phyloP scores from a whole-genome alignment of 2,888 invertebrate genomes.

The Chloroclysta siterata region DNA sequence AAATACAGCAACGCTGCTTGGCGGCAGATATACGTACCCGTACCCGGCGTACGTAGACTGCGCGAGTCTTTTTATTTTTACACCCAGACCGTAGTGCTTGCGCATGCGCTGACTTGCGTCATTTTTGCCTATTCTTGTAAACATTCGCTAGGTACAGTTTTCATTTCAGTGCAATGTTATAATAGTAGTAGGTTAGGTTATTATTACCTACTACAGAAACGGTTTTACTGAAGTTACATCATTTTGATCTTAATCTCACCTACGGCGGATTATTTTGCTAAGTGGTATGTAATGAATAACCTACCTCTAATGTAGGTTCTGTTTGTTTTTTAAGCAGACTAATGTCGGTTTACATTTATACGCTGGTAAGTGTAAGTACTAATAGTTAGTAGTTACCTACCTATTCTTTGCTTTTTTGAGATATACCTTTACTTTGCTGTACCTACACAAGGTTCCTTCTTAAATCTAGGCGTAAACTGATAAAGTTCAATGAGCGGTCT shows the following conservation, averaged over 20 bases:
- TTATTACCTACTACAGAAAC: neutral
- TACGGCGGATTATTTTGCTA: neutral
- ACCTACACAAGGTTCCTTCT: too few relatives aligned
- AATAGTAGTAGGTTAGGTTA: neutral
- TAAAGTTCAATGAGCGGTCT: too few relatives aligned
- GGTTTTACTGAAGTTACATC: neutral
- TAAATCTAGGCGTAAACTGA: too few relatives aligned
- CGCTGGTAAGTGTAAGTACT: too few relatives aligned
- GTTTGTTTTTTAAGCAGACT: too few relatives aligned
- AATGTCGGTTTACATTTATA: too few relatives aligned
- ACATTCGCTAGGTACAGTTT: constrained; percentile 4
- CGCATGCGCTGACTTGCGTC: constrained; percentile 29
- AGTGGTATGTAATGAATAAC: neutral
- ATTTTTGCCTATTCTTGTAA: constrained; percentile 20
- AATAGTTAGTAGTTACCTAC: too few relatives aligned
- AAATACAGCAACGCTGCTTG: too few relatives aligned
- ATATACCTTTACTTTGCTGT: too few relatives aligned
- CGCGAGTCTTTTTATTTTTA: neutral
- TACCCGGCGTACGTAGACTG: too few relatives aligned
- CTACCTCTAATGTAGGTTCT: neutral
- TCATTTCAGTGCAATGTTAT: neutral
- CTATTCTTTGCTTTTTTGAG: too few relatives aligned
- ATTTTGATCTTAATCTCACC: neutral
- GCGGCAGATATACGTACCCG: too few relatives aligned
- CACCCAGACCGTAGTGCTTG: constrained; percentile 2